Percentiles rank a stretch among this genome's conserved stretches.
phyloP scores from a whole-genome alignment of 2,797 vertebrate species.

The Peromyscus aztecus region DNA sequence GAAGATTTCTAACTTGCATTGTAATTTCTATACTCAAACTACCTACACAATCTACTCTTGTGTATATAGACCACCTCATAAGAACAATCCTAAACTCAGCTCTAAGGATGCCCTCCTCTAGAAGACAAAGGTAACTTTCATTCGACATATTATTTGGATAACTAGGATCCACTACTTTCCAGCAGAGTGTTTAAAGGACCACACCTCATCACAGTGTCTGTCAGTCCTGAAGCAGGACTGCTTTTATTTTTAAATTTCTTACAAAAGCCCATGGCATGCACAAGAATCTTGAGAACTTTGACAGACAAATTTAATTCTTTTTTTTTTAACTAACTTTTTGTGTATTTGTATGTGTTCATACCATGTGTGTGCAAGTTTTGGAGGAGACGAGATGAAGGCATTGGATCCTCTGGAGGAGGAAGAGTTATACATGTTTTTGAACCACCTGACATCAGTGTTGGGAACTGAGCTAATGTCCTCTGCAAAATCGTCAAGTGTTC shows the following conservation, averaged over 20 bases:
- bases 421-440: not conserved
- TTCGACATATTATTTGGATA: not conserved
- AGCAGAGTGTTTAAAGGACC: not conserved
- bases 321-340: not conserved
- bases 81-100: not conserved
- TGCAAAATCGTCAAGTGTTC: not conserved
- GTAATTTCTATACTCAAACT: constrained; percentile 51
- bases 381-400: not conserved
- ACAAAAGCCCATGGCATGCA: not conserved
- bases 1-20: constrained; percentile 71
- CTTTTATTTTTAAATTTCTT: not conserved
- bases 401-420: not conserved
- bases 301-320: not conserved
- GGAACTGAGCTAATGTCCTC: not conserved
- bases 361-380: not conserved
- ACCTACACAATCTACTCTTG: not conserved
- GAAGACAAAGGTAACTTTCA: not conserved
- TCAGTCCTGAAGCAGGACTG: not conserved
- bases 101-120: not conserved
- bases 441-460: not conserved
- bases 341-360: not conserved
- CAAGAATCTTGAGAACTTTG: constrained; percentile 10
- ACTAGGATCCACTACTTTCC: not conserved
- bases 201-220: not conserved
- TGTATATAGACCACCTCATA: not conserved